phyloP scores from a whole-genome alignment of 1,140 invertebrate genomes.

The Cydia fagiglandana region DNA sequence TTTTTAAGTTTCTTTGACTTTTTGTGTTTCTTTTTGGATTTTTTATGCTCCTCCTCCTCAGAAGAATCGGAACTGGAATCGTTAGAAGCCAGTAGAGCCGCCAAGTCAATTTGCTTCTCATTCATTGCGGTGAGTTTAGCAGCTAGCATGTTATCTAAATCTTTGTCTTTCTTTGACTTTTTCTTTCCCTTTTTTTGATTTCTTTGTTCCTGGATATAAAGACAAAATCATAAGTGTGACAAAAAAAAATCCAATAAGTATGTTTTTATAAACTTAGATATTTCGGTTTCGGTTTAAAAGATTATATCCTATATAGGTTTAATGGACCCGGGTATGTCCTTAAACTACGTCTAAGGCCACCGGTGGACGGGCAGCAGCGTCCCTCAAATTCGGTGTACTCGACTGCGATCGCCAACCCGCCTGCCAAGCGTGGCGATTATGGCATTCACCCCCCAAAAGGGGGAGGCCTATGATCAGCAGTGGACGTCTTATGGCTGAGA shows the following conservation, averaged over 20 bases:
- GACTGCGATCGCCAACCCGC: too few relatives aligned
- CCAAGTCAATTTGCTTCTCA: constrained; percentile 66
- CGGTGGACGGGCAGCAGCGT: too few relatives aligned
- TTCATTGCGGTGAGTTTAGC: constrained; percentile 79
- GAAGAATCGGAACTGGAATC: constrained; percentile 74
- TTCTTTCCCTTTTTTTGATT: constrained; percentile 78
- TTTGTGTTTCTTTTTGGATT: constrained; percentile 71
- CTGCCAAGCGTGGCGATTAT: too few relatives aligned
- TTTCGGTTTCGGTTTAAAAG: too few relatives aligned
- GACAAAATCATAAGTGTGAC: background rate
- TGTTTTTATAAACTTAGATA: too few relatives aligned
- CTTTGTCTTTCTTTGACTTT: constrained; percentile 76
- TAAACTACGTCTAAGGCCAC: too few relatives aligned
- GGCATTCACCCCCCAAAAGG: too few relatives aligned
- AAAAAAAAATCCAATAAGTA: background rate
- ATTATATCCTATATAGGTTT: too few relatives aligned
- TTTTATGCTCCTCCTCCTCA: constrained; percentile 73
- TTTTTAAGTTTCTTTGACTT: constrained; percentile 50
- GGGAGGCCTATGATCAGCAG: too few relatives aligned
- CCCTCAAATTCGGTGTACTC: too few relatives aligned
- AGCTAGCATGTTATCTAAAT: constrained; percentile 78
- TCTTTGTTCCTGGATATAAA: constrained; percentile 68
- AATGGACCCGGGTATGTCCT: too few relatives aligned
- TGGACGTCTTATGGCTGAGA: too few relatives aligned
- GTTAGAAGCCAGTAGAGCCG: constrained; percentile 63